Evolutionary conservation across 2,797 vertebrate species (phyloP).

Genomic region (Onychomys arenicola): DNA sequence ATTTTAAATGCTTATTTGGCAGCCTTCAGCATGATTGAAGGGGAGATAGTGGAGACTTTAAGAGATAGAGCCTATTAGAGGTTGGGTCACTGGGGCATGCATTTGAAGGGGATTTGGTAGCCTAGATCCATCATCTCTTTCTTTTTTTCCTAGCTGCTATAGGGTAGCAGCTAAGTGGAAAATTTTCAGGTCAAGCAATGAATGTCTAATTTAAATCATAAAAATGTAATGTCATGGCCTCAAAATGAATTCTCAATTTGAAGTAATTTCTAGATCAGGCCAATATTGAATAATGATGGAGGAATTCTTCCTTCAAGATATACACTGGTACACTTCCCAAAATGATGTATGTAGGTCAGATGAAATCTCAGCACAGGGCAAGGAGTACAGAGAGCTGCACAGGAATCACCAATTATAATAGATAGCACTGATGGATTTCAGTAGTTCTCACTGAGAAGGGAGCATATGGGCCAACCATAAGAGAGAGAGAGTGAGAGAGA

Average conservation of each 20-base stretch:
- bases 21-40: too few species aligned
- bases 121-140: background rate
- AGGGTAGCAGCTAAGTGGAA: background rate
- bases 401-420: background rate
- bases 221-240: background rate
- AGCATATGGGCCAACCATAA: background rate
- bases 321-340: background rate
- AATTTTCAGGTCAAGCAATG: background rate
- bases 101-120: background rate
- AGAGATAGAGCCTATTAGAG: background rate
- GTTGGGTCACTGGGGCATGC: background rate
- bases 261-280: background rate
- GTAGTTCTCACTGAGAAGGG: background rate
- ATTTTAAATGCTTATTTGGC: background rate
- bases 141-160: background rate
- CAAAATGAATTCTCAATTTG: background rate
- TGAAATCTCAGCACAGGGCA: background rate
- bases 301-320: background rate
- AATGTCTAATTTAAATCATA: background rate
- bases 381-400: background rate
- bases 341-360: background rate
- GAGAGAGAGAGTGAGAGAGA: background rate
- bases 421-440: background rate
- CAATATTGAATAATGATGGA: background rate
- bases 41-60: background rate